Evolutionary conservation across 2,888 invertebrate genomes (phyloP).

Genomic region (Synergus gifuensis): DNA sequence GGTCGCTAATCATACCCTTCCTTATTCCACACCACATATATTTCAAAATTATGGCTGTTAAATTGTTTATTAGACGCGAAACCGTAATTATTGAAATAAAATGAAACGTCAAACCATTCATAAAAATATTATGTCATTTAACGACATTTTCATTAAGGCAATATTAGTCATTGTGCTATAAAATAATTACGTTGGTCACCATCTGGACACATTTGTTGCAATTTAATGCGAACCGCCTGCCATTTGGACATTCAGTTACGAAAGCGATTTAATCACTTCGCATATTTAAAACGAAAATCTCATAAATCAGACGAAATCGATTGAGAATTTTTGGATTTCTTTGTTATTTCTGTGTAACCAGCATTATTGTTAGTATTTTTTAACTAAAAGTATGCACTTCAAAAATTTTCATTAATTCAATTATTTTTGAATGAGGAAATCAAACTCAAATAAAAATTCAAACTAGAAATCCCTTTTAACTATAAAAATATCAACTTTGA

Average conservation of each 20-base stretch:
- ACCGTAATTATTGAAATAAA: not conserved
- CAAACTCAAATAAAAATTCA: too few species aligned
- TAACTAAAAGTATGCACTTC: too few species aligned
- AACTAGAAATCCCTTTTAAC: too few species aligned
- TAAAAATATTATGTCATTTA: conserved; percentile 14
- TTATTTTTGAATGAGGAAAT: too few species aligned
- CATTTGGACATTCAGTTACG: conserved; percentile 4
- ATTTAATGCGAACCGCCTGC: conserved; percentile 23
- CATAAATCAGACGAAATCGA: not conserved
- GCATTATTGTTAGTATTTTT: too few species aligned
- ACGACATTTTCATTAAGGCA: not conserved
- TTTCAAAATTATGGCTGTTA: not conserved
- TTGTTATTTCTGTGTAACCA: not conserved
- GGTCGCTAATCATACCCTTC: too few species aligned
- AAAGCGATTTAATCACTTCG: not conserved
- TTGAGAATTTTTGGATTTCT: not conserved
- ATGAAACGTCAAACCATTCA: not conserved
- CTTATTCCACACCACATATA: too few species aligned
- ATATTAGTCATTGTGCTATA: not conserved
- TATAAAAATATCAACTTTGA: too few species aligned
- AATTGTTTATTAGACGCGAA: not conserved
- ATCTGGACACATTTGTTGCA: conserved; percentile 22
- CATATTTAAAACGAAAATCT: not conserved
- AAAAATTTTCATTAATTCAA: too few species aligned
- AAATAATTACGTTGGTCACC: conserved; percentile 27